Conservation (phyloP, 2,797 vertebrate genomes). For the Naso thynnoides region DNA sequence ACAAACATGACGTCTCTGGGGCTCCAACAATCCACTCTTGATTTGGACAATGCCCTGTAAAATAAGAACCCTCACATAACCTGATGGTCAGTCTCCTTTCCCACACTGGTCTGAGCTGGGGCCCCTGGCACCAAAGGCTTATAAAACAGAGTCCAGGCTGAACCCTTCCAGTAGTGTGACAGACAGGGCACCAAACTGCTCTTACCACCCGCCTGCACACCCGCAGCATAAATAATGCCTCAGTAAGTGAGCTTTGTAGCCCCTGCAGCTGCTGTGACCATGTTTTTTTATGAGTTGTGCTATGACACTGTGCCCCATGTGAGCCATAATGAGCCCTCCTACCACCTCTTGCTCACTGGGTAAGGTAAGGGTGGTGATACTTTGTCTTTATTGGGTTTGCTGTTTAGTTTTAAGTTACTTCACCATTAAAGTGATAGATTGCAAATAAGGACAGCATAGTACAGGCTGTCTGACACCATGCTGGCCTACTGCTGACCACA, state of each 20-base stretch:
- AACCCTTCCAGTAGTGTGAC: slow-evolving; percentile 70
- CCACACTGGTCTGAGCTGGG: slow-evolving; percentile 69
- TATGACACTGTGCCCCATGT: slow-evolving; percentile 71
- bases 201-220: slow-evolving; percentile 40
- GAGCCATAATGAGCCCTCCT: slow-evolving; percentile 76
- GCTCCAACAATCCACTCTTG: slow-evolving; percentile 33
- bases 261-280: slow-evolving; percentile 64
- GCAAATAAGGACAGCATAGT: slow-evolving; percentile 62
- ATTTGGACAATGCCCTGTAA: slow-evolving; percentile 67
- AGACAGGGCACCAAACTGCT: slow-evolving; percentile 68
- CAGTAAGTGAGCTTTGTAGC: slow-evolving; percentile 65
- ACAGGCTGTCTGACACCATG: slow-evolving; percentile 29
- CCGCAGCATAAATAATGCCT: slow-evolving; percentile 79
- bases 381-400: slow-evolving; percentile 73
- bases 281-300: slow-evolving; percentile 79
- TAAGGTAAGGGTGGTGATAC: slow-evolving; percentile 71
- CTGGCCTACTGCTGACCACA: slow-evolving; percentile 3
- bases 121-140: slow-evolving; percentile 68
- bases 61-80: slow-evolving; percentile 62
- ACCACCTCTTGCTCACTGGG: slow-evolving; percentile 54
- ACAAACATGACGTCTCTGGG: slow-evolving; percentile 44
- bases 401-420: slow-evolving; percentile 72
- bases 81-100: slow-evolving; percentile 70
- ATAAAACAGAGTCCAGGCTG: slow-evolving; percentile 71
- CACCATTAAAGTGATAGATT: slow-evolving; percentile 73